Evolutionary conservation across 2,797 vertebrate genomes (phyloP).

Genomic region (Cossypha caffra): DNA sequence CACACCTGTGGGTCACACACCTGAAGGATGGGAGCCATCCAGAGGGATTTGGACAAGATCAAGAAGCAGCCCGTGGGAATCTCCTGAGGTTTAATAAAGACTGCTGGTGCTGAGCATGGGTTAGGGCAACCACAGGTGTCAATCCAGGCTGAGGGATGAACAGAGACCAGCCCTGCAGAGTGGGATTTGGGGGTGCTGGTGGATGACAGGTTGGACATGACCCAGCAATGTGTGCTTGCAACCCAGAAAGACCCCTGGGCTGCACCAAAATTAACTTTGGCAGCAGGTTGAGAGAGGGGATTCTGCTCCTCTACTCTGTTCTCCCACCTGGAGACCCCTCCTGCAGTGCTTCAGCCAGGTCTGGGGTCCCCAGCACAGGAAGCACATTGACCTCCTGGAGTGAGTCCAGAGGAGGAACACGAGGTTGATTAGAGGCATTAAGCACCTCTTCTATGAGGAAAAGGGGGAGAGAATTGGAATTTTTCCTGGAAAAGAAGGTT

Average conservation of each 20-base stretch:
- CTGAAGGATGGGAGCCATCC: background rate
- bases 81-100: background rate
- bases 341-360: background rate
- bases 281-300: background rate
- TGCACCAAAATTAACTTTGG: background rate
- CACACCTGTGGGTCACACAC: background rate
- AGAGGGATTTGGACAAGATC: fast-evolving
- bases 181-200: background rate
- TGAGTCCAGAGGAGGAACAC: background rate
- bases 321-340: background rate
- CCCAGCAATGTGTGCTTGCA: fast-evolving
- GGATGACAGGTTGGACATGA: background rate
- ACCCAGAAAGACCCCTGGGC: background rate
- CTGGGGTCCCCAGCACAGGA: background rate
- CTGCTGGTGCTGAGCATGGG: background rate
- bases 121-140: too few species aligned
- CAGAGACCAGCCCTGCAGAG: background rate
- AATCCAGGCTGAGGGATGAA: background rate
- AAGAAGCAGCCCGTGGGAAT: background rate
- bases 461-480: background rate
- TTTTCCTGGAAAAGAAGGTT: background rate
- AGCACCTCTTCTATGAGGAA: background rate
- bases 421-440: background rate
- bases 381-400: background rate
- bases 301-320: background rate